Percentiles rank a stretch among this genome's conserved stretches.
These are phyloP conservation scores for Lepidocolaptes lacrymiger DNA, from an alignment of 2,797 vertebrate species.

Conservation along the genomic window DNA sequence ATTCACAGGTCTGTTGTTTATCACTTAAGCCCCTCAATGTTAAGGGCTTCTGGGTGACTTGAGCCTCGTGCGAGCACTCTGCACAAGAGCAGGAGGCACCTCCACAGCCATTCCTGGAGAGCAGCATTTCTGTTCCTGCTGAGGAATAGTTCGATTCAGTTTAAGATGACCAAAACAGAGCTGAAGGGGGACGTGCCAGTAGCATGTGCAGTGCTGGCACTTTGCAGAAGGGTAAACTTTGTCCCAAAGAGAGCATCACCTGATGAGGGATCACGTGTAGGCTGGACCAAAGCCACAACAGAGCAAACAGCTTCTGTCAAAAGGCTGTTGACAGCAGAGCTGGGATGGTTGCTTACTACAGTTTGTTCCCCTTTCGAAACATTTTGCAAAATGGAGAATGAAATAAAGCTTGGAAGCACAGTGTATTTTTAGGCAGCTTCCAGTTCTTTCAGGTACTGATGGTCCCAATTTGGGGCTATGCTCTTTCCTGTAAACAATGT, in stretches of 20 bases:
- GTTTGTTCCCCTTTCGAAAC: neutral
- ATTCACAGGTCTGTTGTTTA: conserved; percentile 35
- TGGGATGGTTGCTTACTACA: conserved; percentile 5
- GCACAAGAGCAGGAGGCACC: neutral
- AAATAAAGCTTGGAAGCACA: neutral
- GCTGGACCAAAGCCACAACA: conserved; percentile 27
- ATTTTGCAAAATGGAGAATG: neutral
- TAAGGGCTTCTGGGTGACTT: conserved; percentile 31
- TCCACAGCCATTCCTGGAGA: neutral
- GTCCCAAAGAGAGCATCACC: neutral
- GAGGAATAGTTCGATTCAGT: neutral
- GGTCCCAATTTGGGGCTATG: neutral
- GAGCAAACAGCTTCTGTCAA: conserved; percentile 29
- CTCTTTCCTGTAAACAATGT: neutral
- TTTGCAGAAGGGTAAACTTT: neutral
- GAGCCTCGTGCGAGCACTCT: neutral
- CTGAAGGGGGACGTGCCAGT: neutral
- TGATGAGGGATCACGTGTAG: conserved; percentile 31
- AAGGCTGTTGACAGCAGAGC: conserved; percentile 44
- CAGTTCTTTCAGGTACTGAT: neutral
- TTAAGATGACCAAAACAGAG: neutral
- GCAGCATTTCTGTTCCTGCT: neutral
- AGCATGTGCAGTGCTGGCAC: neutral
- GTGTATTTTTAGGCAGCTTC: conserved; percentile 5
- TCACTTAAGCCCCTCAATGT: conserved; percentile 11